Conservation (phyloP, 1,140 invertebrate genomes). For the Cyclargus thomasi region DNA sequence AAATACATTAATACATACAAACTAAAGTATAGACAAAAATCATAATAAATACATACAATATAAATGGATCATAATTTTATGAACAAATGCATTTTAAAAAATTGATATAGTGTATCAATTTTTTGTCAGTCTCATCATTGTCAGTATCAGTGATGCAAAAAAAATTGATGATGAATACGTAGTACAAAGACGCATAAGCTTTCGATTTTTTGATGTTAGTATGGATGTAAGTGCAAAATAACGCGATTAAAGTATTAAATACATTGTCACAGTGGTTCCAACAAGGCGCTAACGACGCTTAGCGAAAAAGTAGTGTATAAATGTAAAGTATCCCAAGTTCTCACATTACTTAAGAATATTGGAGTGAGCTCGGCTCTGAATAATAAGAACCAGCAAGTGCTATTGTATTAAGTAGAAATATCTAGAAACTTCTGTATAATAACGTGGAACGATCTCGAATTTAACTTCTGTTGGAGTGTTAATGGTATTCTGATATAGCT, state of each 20-base stretch:
- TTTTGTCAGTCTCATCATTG: too few species aligned
- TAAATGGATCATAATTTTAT: too few species aligned
- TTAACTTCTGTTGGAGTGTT: background rate
- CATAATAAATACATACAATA: too few species aligned
- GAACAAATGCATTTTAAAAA: too few species aligned
- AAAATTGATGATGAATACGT: too few species aligned
- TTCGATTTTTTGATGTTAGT: background rate
- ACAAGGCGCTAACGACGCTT: background rate
- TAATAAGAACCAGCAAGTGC: background rate
- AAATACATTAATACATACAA: too few species aligned
- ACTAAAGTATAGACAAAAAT: too few species aligned
- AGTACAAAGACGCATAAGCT: too few species aligned
- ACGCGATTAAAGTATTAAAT: background rate
- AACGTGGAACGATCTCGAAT: background rate
- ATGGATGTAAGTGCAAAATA: background rate
- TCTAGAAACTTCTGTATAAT: background rate
- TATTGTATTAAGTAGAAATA: conserved; percentile 1
- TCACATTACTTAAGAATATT: conserved; percentile 3
- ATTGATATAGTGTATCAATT: too few species aligned
- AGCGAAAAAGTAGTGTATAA: background rate
- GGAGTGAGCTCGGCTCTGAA: background rate
- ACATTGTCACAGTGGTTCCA: background rate
- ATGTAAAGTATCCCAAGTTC: background rate
- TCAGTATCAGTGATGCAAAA: too few species aligned
- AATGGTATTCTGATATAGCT: background rate